Evolutionary conservation across 2,888 invertebrate genomes (phyloP), one percentile per base, ranked within the genome.

Genomic region (Blomia tropicalis): DNA sequence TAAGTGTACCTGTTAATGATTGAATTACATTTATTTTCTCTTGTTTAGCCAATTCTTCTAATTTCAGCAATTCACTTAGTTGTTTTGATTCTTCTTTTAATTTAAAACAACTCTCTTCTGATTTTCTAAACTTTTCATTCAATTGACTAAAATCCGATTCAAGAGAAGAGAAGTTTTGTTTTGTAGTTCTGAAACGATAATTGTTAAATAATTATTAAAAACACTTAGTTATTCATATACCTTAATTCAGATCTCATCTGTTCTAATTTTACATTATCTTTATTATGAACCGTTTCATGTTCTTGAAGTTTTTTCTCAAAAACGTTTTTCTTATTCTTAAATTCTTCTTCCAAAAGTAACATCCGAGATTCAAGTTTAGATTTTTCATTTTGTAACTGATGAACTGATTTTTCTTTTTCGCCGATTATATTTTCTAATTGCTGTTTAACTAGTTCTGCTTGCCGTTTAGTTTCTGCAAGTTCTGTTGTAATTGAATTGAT

Each of bases 1-100:
- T 58, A 7, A 62, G 7, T 23, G 62, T 30, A 23, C 11, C 29
- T 14, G 56, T 58, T 19, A 62, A 43, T 43, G 62, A 58, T 30
- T 56, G 54, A 36, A 62, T 62, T 23, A 32, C 43, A 19, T 62
- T 30, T 22, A 56, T 56, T 11, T 29, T 7, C 30, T 62, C 62
- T 19, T 56, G 22, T 44, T 62, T 62, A 3, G 41, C 31, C 23
- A 32, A 32, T 2, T n/a, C 19, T 27, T 62, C 62, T 14, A 44
- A 44, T 19, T 62, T 56, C n/a, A 62, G 17, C 41, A 22, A 29
- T 23, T 62, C 36, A 56, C 19, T 56, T 2, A 58, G 29, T 58
- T 54, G 31, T 19, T 36, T 14, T 22, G 23, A 56, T 29, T 56
- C 56, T 29, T 56, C 29, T 31, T 56, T 14, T 25, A 36, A 56